A percentile compares a stretch with the other conserved stretches of the same genome.
These are phyloP conservation scores for Lamprotornis superbus DNA, from an alignment of 2,113 vertebrate genomes.

Conservation along the genomic window DNA sequence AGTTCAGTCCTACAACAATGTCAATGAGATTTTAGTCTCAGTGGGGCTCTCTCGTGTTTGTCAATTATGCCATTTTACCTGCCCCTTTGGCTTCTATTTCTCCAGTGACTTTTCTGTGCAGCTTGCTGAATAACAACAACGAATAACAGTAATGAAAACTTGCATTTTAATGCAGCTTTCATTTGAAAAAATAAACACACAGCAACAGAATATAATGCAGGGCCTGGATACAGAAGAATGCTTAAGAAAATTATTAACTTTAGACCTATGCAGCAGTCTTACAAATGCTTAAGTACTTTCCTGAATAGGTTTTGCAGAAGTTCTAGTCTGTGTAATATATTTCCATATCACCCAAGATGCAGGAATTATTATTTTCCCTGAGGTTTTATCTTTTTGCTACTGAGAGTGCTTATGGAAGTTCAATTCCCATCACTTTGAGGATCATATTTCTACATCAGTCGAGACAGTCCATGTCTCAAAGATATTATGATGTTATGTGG, in stretches of 20 bases:
- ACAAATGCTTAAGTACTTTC: neutral
- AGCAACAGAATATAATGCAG: neutral
- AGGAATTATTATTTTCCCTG: neutral
- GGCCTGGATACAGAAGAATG: neutral
- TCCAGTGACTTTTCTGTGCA: neutral
- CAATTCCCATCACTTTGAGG: neutral
- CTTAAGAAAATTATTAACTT: constrained; percentile 1
- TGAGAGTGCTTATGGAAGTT: neutral
- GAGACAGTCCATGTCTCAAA: neutral
- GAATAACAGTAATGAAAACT: neutral
- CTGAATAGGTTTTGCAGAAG: neutral
- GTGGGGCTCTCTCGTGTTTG: neutral
- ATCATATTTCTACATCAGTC: neutral
- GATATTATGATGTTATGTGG: neutral
- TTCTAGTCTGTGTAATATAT: neutral
- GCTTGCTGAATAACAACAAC: neutral
- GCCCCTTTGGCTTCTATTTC: constrained; percentile 45
- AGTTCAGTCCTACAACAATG: neutral
- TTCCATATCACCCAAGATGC: neutral
- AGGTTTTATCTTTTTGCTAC: neutral
- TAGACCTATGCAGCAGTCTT: neutral
- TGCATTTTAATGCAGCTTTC: neutral
- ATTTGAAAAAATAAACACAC: neutral
- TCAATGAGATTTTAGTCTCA: constrained; percentile 19
- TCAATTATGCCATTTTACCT: constrained; percentile 24